These are phyloP conservation scores for Drosophila obscura DNA, from an alignment of 1,140 invertebrate genomes.

Conservation along the genomic window DNA sequence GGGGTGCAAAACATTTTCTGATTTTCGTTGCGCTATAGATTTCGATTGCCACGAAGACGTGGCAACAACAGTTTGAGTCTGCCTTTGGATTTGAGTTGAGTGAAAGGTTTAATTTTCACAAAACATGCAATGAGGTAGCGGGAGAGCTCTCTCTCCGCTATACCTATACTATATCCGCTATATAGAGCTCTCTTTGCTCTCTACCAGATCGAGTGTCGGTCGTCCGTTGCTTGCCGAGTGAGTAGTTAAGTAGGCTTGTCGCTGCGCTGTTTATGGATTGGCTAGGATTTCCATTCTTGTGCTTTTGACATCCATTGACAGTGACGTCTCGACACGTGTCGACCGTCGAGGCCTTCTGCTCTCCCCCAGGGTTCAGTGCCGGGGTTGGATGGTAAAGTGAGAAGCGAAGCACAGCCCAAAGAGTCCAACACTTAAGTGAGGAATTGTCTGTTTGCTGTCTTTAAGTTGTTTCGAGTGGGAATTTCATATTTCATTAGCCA, in stretches of 20 bases:
- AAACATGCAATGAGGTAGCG: constrained; percentile 50
- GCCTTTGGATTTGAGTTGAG: constrained; percentile 53
- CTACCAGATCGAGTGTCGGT: constrained; percentile 16
- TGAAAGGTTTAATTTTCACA: constrained; percentile 75
- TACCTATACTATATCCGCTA: constrained; percentile 3
- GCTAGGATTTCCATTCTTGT: constrained; percentile 68
- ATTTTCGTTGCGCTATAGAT: constrained; percentile 64
- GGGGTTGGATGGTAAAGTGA: constrained; percentile 9
- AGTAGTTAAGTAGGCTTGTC: constrained; percentile 75
- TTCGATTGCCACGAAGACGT: constrained; percentile 64
- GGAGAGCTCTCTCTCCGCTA: not conserved
- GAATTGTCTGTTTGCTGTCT: constrained; percentile 42
- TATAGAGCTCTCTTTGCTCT: too few relatives aligned
- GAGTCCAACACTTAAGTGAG: too few relatives aligned
- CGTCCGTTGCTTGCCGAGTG: constrained; percentile 63
- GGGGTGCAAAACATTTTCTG: constrained; percentile 54
- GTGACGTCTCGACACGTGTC: constrained; percentile 71
- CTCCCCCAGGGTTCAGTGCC: not conserved
- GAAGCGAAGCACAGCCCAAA: constrained; percentile 2
- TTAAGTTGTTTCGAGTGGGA: constrained; percentile 1
- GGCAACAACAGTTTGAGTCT: constrained; percentile 41
- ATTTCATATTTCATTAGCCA: too few relatives aligned
- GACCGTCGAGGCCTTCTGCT: constrained; percentile 13
- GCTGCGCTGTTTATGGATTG: constrained; percentile 60
- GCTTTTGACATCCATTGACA: constrained; percentile 76